Evolutionary conservation across 2,797 vertebrate genomes (phyloP).

Genomic region (Diplodus sargus): DNA sequence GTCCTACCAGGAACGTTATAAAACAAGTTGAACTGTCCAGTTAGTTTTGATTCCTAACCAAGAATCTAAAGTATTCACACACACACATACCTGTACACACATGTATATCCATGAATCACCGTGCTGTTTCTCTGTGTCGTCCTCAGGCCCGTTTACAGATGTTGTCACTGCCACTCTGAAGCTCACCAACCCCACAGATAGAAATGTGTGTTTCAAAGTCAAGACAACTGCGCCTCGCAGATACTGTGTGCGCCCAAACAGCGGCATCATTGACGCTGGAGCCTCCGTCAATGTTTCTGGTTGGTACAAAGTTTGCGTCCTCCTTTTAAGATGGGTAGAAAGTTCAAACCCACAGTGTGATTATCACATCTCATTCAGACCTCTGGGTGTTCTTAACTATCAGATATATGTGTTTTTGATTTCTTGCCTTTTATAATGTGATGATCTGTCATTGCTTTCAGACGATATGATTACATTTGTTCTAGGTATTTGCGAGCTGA

Average conservation of each 20-base stretch:
- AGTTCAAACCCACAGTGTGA: not conserved
- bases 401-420: not conserved
- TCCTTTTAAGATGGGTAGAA: not conserved
- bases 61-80: not conserved
- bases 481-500: not conserved
- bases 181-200: constrained; percentile 94
- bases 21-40: not conserved
- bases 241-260: constrained; percentile 97
- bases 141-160: constrained; percentile 94
- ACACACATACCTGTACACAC: not conserved
- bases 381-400: too few relatives aligned
- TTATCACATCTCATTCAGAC: not conserved
- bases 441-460: not conserved
- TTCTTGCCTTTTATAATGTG: not conserved
- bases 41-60: not conserved
- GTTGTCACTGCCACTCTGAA: constrained; percentile 95
- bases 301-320: constrained; percentile 64
- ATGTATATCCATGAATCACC: not conserved
- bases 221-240: constrained; percentile 96
- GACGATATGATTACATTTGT: not conserved
- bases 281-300: constrained; percentile 93
- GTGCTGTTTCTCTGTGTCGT: constrained; percentile 47
- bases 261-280: constrained; percentile 92
- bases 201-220: constrained; percentile 97
- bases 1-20: not conserved